A percentile compares a stretch with the other conserved stretches of the same genome.
Conservation (phyloP, 2,113 vertebrate genomes). For the Recurvirostra avosetta region DNA sequence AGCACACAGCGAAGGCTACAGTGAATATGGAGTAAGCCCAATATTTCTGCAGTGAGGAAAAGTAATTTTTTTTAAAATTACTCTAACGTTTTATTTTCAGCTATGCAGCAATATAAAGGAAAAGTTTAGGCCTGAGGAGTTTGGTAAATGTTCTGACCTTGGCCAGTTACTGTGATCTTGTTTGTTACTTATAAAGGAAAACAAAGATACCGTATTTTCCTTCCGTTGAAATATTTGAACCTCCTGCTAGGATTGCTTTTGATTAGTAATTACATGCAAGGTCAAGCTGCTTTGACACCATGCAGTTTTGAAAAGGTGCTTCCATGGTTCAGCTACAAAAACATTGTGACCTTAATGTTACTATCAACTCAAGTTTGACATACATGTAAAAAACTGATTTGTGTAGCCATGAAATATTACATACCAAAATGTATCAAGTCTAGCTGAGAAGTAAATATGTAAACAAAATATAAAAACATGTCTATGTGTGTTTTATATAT, state of each 20-base stretch:
- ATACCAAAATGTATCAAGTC: not conserved
- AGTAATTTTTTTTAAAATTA: not conserved
- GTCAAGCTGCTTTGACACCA: not conserved
- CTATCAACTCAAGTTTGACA: not conserved
- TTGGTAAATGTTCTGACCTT: not conserved
- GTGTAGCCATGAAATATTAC: not conserved
- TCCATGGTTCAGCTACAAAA: not conserved
- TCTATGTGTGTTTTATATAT: not conserved
- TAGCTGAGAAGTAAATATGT: not conserved
- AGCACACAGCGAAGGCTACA: not conserved
- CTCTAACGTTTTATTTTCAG: not conserved
- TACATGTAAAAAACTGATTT: not conserved
- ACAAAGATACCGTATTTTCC: not conserved
- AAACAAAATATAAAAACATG: not conserved
- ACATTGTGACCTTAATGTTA: not conserved
- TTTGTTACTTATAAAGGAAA: not conserved
- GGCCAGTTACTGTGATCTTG: not conserved
- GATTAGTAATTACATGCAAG: not conserved
- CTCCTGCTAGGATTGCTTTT: not conserved
- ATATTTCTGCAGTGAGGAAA: not conserved
- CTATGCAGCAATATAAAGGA: not conserved
- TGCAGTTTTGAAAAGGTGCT: not conserved
- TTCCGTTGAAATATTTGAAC: not conserved
- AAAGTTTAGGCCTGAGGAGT: not conserved
- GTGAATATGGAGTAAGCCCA: not conserved